Base-by-base conservation (phyloP, 2,797 vertebrate species). In the Hybognathus amarus region DNA sequence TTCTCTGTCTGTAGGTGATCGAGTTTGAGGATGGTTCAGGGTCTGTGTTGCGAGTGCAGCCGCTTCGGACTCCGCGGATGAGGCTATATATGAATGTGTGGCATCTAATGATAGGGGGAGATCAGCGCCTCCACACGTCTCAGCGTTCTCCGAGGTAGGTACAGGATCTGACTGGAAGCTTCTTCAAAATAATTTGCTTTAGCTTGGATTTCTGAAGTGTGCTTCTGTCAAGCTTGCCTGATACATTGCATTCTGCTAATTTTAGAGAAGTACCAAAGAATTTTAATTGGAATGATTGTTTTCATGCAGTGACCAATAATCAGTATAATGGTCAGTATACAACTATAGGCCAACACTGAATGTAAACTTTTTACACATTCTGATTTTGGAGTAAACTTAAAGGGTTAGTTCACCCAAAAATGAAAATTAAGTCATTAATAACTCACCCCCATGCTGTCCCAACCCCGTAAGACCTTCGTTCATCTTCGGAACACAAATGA, bases 11-110 rank as follows among this genome's bases (percentile, higher is more conserved):
- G 59, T 38, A 99, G 98, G 97, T 99, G 89, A 99, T 99, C 94
- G 98, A 99, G 82, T 99, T 99, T 95, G 98, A 99, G 76, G 98
- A 99, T 88, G 98, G 97, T 89, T 98, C 98, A 80, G 98, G 98
- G 89, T 99, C 98, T 33, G 98, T 99, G 88, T 96, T 99, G 86
- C 97, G 98, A 94, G 99, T 99, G 94, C 98, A 99, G 87, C 98
- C 98, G 0, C 92, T 99, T 87, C 95, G 98, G 86, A 98, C 97
- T 5, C 98, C 98, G 22, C 95, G 98, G 98, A 99, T 61, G 98
- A 99, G 93, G 97, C 97, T 77, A 94, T 99, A 92, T 99, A 99
- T 86, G 98, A 99, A 92, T 99, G 98, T 83, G 97, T 98, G 70
- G 97, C 97, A 90, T 97, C 97, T 82, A 99, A 98, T 90, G 96